Base-by-base conservation (phyloP, 30 jellyfish, hydroid and myxozoan genomes). In the Aurelia coerulea region DNA sequence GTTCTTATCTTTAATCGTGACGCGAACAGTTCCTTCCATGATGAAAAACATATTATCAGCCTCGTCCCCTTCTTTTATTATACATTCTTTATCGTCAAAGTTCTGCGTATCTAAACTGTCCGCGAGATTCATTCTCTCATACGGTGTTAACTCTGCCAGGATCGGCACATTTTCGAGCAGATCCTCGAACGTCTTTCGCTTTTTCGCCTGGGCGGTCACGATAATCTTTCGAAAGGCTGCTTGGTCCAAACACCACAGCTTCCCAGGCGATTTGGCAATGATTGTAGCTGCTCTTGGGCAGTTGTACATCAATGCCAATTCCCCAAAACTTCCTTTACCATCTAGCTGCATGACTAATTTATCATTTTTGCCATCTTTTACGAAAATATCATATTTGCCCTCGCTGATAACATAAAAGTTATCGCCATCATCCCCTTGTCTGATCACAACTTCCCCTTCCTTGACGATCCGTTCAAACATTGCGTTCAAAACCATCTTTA, bases 351-450 rank as follows among this genome's bases (percentile, higher is more conserved):
- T 93, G 39, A 94, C 97, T 66, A 68, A 82, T 73, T 94, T 94
- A 32, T 86, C 94, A 14, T 88, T 90, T 14, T 31, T 88, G 73
- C 91, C 91, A 73, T 76, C 84, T 52, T 68, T 94, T 54, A 94
- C 85, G 82, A 76, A 65, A 73, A 94, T 95, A 75, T 88, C 99
- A 68, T 62, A 94, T 72, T 80, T 83, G 4, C 99, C 99, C 35
- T 94, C 91, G 60, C 93, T 97, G 76, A 94, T 88, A 81, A 94
- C 96, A 56, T 94, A 94, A 65, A 94, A 94, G 78, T 94, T 94
- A 71, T 94, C 99, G 65, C 99, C 99, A 74, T 94, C 99, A 68
- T 94, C 99, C 49, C 99, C 99, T 84, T 94, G 99, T 62, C 85
- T 63, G 54, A 94, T 94, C 33, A 94, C 96, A 31, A 80, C 70